Conservation (phyloP, 2,888 invertebrate genomes). For the Ormia ochracea region DNA sequence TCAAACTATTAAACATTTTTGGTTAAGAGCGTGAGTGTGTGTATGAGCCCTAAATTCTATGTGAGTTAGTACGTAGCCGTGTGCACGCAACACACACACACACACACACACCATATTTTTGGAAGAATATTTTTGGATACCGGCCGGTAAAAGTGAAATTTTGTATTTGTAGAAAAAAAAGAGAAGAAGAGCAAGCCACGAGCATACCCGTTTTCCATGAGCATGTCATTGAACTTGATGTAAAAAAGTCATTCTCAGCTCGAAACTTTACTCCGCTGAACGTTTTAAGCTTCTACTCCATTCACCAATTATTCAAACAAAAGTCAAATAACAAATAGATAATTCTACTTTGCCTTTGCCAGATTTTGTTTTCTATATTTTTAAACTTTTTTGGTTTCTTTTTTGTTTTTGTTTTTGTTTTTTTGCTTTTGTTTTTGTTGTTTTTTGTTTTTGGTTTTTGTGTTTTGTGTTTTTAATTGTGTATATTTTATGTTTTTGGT, state of each 20-base stretch:
- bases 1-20: conserved; percentile 14
- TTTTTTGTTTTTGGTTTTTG: too few species aligned
- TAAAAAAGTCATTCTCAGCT: conserved; percentile 28
- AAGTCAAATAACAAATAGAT: neutral
- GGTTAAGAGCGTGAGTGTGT: conserved; percentile 8
- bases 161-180: conserved; percentile 42
- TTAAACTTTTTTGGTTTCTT: neutral
- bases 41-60: conserved; percentile 38
- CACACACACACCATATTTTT: neutral
- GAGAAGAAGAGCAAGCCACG: conserved; percentile 39
- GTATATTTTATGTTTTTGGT: neutral
- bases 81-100: too few species aligned
- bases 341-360: conserved; percentile 8
- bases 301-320: conserved; percentile 40
- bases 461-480: neutral
- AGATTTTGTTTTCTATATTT: neutral
- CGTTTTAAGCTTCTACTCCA: conserved; percentile 19
- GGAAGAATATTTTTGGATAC: conserved; percentile 18
- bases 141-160: conserved; percentile 62
- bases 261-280: conserved; percentile 2
- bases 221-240: conserved; percentile 58
- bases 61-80: too few species aligned
- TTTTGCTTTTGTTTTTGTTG: too few species aligned
- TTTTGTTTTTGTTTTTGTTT: too few species aligned
- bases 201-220: conserved; percentile 42